phyloP scores from a whole-genome alignment of 2,888 invertebrate genomes.

The Argyresthia albistria region DNA sequence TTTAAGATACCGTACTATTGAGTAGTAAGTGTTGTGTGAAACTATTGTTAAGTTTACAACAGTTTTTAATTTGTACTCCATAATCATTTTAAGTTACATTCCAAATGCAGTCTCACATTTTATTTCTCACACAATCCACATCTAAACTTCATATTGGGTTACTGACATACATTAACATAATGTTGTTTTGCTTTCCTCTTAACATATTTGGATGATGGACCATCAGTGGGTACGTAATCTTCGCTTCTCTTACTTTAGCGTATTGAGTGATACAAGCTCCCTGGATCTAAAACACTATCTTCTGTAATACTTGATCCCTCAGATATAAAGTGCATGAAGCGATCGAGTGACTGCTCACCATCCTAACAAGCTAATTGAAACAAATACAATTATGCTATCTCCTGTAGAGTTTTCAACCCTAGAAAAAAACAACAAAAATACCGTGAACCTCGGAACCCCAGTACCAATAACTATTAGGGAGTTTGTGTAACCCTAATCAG shows the following conservation, averaged over 20 bases:
- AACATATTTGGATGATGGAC: conserved; percentile 47
- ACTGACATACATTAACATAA: conserved; percentile 30
- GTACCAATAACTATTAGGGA: conserved; percentile 18
- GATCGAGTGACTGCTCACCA: too few species aligned
- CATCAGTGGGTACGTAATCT: conserved; percentile 63
- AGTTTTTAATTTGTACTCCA: too few species aligned
- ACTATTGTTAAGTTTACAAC: too few species aligned
- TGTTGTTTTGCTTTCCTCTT: conserved; percentile 53
- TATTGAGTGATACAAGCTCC: conserved; percentile 35
- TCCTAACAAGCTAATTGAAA: too few species aligned
- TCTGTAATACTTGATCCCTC: neutral
- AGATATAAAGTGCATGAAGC: too few species aligned
- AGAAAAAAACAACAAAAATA: too few species aligned
- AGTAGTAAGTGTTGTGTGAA: too few species aligned
- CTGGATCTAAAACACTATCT: conserved; percentile 5
- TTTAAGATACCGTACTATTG: too few species aligned
- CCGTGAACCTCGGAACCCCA: neutral
- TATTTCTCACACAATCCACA: too few species aligned
- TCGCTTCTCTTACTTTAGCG: conserved; percentile 25
- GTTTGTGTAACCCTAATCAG: conserved; percentile 30
- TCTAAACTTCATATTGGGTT: too few species aligned
- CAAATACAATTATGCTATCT: neutral
- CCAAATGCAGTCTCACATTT: too few species aligned
- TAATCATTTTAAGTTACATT: too few species aligned
- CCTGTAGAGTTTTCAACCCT: neutral